These are phyloP conservation scores for Drosophila ambigua DNA, from an alignment of 1,140 invertebrate species.

Conservation along the genomic window DNA sequence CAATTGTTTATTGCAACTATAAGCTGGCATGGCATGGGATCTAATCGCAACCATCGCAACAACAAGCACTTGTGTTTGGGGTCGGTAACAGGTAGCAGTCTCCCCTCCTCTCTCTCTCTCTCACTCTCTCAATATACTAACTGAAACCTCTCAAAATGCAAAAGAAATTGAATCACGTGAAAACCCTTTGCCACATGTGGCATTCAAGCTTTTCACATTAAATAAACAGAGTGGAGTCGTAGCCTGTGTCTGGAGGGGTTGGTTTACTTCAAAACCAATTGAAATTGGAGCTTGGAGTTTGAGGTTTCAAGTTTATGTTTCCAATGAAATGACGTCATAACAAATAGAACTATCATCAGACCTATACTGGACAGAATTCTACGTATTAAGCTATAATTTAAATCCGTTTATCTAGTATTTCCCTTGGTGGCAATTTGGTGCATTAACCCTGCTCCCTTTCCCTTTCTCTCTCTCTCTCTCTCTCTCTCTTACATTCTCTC, in stretches of 20 bases:
- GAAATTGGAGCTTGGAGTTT: slow-evolving; percentile 1
- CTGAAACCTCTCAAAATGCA: slow-evolving; percentile 12
- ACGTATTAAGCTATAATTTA: not conserved
- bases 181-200: slow-evolving; percentile 63
- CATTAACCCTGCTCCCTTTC: too few species aligned
- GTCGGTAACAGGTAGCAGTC: not conserved
- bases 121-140: slow-evolving; percentile 6
- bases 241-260: not conserved
- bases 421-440: too few species aligned
- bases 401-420: too few species aligned
- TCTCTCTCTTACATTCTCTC: too few species aligned
- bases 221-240: not conserved
- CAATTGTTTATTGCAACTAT: slow-evolving; percentile 10
- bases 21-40: slow-evolving; percentile 1
- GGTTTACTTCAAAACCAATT: not conserved
- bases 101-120: not conserved
- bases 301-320: not conserved
- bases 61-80: slow-evolving; percentile 30
- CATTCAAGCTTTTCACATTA: slow-evolving; percentile 54
- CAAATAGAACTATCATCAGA: not conserved
- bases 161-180: slow-evolving; percentile 45
- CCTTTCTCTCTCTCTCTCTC: too few species aligned
- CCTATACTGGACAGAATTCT: not conserved
- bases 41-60: slow-evolving; percentile 22
- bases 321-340: slow-evolving; percentile 19